phyloP scores from a whole-genome alignment of 2,888 invertebrate genomes.

The Zhuqinia jingwanae region DNA sequence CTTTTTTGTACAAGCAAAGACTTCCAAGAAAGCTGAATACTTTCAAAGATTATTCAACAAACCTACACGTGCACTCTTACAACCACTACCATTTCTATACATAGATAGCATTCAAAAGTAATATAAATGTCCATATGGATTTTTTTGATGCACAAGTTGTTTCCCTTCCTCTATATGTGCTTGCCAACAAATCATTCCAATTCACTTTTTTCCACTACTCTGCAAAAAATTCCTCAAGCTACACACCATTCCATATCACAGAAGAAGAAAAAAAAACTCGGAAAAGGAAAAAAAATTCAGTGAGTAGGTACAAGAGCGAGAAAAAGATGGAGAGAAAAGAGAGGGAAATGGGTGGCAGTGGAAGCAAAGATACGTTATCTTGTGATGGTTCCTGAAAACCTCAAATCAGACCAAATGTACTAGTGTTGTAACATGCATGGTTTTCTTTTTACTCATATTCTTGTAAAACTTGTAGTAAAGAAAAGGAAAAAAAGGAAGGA shows the following conservation, averaged over 20 bases:
- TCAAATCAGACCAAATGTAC: constrained; percentile 36
- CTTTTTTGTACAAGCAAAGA: constrained; percentile 38
- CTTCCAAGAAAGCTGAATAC: constrained; percentile 29
- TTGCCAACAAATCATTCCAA: constrained; percentile 41
- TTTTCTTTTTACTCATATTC: neutral
- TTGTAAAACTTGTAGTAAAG: neutral
- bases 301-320: neutral
- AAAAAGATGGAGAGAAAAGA: constrained; percentile 48
- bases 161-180: too few species aligned
- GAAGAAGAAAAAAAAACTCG: neutral
- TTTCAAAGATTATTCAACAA: constrained; percentile 38
- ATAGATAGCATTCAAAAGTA: constrained; percentile 17
- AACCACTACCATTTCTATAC: neutral
- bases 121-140: too few species aligned
- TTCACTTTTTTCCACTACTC: constrained; percentile 24
- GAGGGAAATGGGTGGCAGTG: neutral
- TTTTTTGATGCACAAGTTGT: neutral
- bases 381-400: constrained; percentile 37
- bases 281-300: constrained; percentile 56
- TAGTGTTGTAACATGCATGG: constrained; percentile 49
- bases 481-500: constrained; percentile 31
- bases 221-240: constrained; percentile 20
- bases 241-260: constrained; percentile 36
- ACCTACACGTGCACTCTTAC: neutral
- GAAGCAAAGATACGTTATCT: neutral